Evolutionary conservation across 2,113 vertebrate species (phyloP).

Genomic region (Loxodonta africana): DNA sequence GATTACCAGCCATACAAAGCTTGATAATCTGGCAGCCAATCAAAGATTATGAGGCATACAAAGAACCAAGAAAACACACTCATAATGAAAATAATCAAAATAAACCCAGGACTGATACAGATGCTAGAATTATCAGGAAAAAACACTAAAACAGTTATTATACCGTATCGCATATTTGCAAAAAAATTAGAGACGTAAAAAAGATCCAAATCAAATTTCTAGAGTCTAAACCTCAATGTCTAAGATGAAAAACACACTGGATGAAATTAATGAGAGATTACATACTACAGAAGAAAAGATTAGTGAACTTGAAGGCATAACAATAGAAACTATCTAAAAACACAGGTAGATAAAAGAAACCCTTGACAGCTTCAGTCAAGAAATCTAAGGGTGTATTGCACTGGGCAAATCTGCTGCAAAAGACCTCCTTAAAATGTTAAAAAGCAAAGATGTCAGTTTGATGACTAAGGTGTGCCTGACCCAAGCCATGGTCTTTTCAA

Average conservation of each 20-base stretch:
- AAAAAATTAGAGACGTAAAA: not conserved
- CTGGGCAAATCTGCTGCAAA: too few relatives aligned
- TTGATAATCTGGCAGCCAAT: not conserved
- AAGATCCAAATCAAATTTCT: not conserved
- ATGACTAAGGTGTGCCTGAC: too few relatives aligned
- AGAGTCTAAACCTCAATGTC: not conserved
- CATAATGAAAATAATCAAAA: constrained; percentile 41
- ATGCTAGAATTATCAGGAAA: not conserved
- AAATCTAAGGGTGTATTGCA: too few relatives aligned
- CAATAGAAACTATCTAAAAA: not conserved
- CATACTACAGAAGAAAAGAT: constrained; percentile 32
- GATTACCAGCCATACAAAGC: not conserved
- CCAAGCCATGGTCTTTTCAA: too few relatives aligned
- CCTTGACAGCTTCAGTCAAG: too few relatives aligned
- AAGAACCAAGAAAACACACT: not conserved
- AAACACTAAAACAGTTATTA: not conserved
- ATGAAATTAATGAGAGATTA: not conserved
- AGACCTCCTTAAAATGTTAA: too few relatives aligned
- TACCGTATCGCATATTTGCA: not conserved
- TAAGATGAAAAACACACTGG: constrained; percentile 6
- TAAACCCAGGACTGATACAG: not conserved
- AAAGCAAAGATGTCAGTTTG: too few relatives aligned
- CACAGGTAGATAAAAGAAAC: not conserved
- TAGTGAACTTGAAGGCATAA: not conserved
- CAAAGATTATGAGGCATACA: not conserved